Percentiles rank a stretch among this genome's conserved stretches.
phyloP scores from a whole-genome alignment of 2,888 invertebrate species.

The Lycocerus yunnanus region DNA sequence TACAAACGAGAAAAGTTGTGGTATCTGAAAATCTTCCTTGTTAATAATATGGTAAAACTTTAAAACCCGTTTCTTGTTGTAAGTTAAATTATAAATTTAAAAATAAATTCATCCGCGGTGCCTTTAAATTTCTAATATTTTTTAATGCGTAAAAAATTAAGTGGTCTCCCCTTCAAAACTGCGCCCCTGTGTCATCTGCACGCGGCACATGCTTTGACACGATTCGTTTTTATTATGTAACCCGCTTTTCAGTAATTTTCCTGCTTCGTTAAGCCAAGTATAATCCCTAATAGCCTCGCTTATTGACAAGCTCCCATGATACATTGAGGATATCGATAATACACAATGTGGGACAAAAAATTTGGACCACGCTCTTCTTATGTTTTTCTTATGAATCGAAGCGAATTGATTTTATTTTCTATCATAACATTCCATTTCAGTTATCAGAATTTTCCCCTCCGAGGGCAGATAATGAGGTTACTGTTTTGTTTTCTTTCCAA shows the following conservation, averaged over 20 bases:
- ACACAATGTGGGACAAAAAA: not conserved
- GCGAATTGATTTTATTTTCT: not conserved
- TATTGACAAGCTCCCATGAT: not conserved
- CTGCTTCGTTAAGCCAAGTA: not conserved
- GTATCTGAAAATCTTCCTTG: not conserved
- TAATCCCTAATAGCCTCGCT: not conserved
- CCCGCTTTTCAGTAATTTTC: not conserved
- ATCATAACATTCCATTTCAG: not conserved
- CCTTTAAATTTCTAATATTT: not conserved
- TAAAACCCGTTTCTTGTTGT: not conserved
- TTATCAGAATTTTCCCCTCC: not conserved
- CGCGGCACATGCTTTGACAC: not conserved
- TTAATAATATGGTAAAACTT: not conserved
- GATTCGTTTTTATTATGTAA: not conserved
- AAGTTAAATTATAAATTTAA: not conserved
- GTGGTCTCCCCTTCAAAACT: not conserved
- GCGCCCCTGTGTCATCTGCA: not conserved
- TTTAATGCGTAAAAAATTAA: not conserved
- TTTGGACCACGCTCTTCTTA: not conserved
- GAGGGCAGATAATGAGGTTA: not conserved
- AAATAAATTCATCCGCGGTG: not conserved
- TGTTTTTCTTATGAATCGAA: not conserved
- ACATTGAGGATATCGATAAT: not conserved
- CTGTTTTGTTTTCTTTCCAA: not conserved
- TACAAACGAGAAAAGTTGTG: not conserved